Base-by-base conservation (phyloP, 2,113 vertebrate species). In the Dicaeum eximium region DNA sequence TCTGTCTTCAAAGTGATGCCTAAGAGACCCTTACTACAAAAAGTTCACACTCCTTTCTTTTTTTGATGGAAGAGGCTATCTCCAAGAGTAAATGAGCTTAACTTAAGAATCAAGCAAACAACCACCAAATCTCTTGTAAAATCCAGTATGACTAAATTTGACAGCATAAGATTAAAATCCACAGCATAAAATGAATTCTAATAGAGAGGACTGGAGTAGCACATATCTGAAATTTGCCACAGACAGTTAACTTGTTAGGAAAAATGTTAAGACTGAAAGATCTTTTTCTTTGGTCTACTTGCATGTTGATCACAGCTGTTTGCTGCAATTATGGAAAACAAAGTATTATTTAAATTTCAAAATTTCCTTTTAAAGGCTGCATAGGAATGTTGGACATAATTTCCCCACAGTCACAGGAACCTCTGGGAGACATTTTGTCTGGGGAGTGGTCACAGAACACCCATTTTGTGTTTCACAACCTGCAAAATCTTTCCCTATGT, bases 331-430 rank as follows among this genome's bases (percentile, higher is more conserved):
- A 94, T 70, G 85, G 66, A 88, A 96, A 93, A 93, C 66, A 94
- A 91, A 91, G 58, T 88, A 92, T 91, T 87, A 95, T 92, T 95
- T 94, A 95, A 93, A 94, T 94, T 93, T 90, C 50, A 93, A 86
- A 85, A 88, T 95, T 69, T 90, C 67, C 74, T 83, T 93, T 86
- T 93, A 86, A 86, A 83, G 50, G 15, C 90, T 94, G 50, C 58
- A 35, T 77, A 70, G 82, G 64, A 94, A 90, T 73, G 48, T 61
- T 90, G 75, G 86, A 73, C 8, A 0, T 80, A 86, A 88, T 93
- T 90, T 93, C 86, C 90, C 79, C 1, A 11, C 31, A 90, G 94
- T 90, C 94, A 73, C 47, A 56, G 71, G 86, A 90, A 83, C 82
- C 81, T 90, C 25, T 38, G 92, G 92, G 93, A 95, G 85, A 93